These are phyloP conservation scores for Larimichthys crocea DNA, from an alignment of 2,113 vertebrate species.

Conservation along the genomic window DNA sequence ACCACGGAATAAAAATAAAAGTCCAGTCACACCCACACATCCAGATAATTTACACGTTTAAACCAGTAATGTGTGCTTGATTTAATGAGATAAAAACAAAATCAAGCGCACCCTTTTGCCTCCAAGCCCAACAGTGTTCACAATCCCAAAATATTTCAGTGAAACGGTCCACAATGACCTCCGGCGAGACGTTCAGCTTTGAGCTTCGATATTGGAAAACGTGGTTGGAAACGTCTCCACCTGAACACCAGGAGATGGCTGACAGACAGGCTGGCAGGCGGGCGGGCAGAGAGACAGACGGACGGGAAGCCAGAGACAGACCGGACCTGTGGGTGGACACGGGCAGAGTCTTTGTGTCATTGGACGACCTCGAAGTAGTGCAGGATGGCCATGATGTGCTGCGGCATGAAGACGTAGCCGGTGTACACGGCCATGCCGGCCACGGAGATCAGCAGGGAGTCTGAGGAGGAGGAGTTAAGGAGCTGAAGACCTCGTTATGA, in stretches of 20 bases:
- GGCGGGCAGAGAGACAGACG: not conserved
- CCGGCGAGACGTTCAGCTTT: not conserved
- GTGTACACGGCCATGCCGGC: constrained; percentile 97
- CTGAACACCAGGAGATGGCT: not conserved
- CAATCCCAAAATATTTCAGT: not conserved
- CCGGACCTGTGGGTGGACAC: not conserved
- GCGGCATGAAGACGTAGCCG: constrained; percentile 98
- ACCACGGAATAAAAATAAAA: not conserved
- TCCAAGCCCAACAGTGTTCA: not conserved
- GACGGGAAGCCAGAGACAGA: constrained; percentile 33
- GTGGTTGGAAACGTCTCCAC: not conserved
- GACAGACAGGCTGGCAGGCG: not conserved
- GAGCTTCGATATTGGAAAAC: not conserved
- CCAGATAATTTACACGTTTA: not conserved
- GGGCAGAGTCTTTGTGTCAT: constrained; percentile 75
- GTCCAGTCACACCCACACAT: not conserved
- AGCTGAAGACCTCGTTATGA: not conserved
- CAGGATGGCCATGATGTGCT: constrained; percentile 98
- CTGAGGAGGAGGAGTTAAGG: constrained; percentile 77
- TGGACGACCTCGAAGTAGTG: constrained; percentile 97
- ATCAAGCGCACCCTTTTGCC: not conserved
- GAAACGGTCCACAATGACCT: not conserved
- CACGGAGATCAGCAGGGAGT: constrained; percentile 93
- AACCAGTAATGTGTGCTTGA: constrained; percentile 24
- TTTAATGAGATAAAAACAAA: not conserved